Evolutionary conservation across 2,113 vertebrate genomes (phyloP), one percentile per base, ranked within the genome.

Genomic region (Hippocampus barbouri): DNA sequence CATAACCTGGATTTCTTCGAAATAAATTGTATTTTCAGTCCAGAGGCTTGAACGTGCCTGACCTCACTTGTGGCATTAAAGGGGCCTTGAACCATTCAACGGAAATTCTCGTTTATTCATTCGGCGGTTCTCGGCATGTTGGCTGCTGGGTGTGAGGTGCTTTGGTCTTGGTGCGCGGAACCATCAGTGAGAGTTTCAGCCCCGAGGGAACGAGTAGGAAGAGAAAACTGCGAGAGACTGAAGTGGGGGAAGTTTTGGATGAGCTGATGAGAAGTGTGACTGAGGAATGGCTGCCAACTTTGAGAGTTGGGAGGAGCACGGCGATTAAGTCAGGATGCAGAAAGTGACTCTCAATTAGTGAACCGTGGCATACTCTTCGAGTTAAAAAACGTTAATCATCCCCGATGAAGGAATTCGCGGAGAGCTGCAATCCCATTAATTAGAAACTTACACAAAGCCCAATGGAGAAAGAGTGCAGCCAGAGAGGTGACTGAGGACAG

Each of bases 1-100:
- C 63, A 4, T 65, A 40, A 41, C 61, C 61, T 64, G 16, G 65
- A 38, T 30, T 8, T 4, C 15, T 67, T 72, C 7, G 49, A 2
- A 38, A 1, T 10, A 8, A 65, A 61, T 25, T 53, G 63, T 68
- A 61, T 68, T 80, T 71, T 60, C 69, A 53, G 10, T 74, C 49
- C 41, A 43, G 59, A 21, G 30, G 40, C 83, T 88, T 85, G 80
- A 74, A 59, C 66, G n/a, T 1, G n/a, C 38, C 62, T 68, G 76
- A 81, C 82, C 79, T 85, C 8, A 47, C 34, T 69, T 66, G 53
- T 79, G 74, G 75, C 60, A 65, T 76, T 77, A 63, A 18, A 51
- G 15, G 49, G 49, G 15, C 16, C 15, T 8, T 20, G 16, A 7
- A 51, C 18, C 49, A 51, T 51, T 5, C 49, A 1, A 18, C 18